Base-by-base conservation (phyloP, 2,888 invertebrate genomes). In the Idaea dimidiata region DNA sequence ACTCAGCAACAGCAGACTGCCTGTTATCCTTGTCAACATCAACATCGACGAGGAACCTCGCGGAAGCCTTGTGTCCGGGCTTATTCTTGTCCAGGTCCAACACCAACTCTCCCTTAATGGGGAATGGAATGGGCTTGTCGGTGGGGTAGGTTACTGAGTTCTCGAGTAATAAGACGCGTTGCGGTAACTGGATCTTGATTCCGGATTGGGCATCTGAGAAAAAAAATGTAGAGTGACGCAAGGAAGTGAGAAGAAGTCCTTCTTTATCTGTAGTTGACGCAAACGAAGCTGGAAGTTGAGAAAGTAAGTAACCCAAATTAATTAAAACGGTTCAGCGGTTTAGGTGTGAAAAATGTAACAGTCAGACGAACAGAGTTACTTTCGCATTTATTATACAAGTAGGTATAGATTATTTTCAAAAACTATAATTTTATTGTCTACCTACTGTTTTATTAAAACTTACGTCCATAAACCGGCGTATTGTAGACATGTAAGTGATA, bases 61-160 rank as follows among this genome's bases (percentile, higher is more conserved):
- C 76, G 0, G 93, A 91, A 0, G 95, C 94, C 78, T 95, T 96
- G 70, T 95, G 94, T n/a, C 94, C 93, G 0, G 96, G 96, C 69
- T 94, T 94, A 74, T 94, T 94, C 80, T 96, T 96, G 87, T 97
- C 95, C 60, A 96, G 83, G 80, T 95, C 96, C 55, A 96, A 87
- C 8, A 91, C 88, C 6, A 94, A 74, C 60, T 96, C 96, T 10
- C 94, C 93, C 61, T 94, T 94, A 70, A 95, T 91, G 32, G 94
- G 94, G 70, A 95, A 95, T 0, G 93, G 93, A 24, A 94, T 60
- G 0, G 78, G 76, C 62, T 88, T 84, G 75, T 83, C 78, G 0
- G 84, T 81, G 0, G 94, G 93, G 70, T 89, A 84, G 7, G 86
- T 78, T n/a, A 94, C 88, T 0, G 84, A 78, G 0, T 93, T 89